Evolutionary conservation across 1,140 invertebrate species (phyloP).

Genomic region (Meloidogyne exigua): DNA sequence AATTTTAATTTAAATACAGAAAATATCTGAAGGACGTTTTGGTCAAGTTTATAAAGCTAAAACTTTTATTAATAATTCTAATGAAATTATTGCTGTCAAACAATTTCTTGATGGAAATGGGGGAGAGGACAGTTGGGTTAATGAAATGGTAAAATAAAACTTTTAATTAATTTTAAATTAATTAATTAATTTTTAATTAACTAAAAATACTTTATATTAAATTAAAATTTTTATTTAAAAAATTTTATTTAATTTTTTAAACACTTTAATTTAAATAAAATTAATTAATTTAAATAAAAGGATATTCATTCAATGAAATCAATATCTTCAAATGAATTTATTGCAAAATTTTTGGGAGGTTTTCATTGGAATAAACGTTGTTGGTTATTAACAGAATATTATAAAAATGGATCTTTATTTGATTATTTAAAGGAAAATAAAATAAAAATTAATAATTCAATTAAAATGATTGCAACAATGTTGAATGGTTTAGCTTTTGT

Average conservation of each 20-base stretch:
- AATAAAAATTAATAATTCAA: slow-evolving; percentile 80
- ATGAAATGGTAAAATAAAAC: slow-evolving; percentile 36
- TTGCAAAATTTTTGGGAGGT: slow-evolving; percentile 83
- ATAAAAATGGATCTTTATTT: slow-evolving; percentile 86
- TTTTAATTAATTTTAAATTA: no score
- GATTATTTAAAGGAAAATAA: slow-evolving; percentile 84
- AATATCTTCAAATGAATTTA: slow-evolving; percentile 83
- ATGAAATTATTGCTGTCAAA: slow-evolving; percentile 76
- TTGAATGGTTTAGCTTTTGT: slow-evolving; percentile 78
- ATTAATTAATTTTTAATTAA: no score
- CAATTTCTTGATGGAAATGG: slow-evolving; percentile 71
- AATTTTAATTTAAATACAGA: background rate
- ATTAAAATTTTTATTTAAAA: no score
- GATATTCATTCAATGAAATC: slow-evolving; percentile 86
- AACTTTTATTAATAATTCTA: slow-evolving; percentile 43
- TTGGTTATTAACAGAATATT: slow-evolving; percentile 91
- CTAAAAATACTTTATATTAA: no score
- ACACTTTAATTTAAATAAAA: background rate
- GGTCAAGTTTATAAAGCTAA: slow-evolving; percentile 90
- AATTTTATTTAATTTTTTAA: no score
- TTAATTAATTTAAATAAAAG: slow-evolving; percentile 72
- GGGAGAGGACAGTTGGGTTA: slow-evolving; percentile 68
- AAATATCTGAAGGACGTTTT: slow-evolving; percentile 79
- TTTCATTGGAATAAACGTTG: slow-evolving; percentile 84
- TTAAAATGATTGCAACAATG: slow-evolving; percentile 85